Evolutionary conservation across 2,888 invertebrate species (phyloP).

Genomic region (Acronicta alni): DNA sequence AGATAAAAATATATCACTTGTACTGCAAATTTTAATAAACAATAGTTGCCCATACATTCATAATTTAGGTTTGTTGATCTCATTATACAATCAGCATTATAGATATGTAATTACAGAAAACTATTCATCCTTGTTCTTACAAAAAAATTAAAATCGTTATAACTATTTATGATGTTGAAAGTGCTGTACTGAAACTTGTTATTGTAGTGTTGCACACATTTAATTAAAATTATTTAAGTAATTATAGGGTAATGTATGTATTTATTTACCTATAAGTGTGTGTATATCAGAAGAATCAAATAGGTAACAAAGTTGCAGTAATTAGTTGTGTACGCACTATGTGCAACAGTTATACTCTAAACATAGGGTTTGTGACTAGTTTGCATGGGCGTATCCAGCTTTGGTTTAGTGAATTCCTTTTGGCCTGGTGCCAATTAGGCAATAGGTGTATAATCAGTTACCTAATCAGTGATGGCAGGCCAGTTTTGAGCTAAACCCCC

Average conservation of each 20-base stretch:
- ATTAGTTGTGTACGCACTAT: slow-evolving; percentile 30
- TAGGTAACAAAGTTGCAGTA: slow-evolving; percentile 10
- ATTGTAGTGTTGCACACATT: slow-evolving; percentile 17
- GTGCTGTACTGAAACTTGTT: slow-evolving; percentile 30
- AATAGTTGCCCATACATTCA: slow-evolving; percentile 12
- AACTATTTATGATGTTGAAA: slow-evolving; percentile 50
- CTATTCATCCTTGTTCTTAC: slow-evolving; percentile 7
- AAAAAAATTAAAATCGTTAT: slow-evolving; percentile 13
- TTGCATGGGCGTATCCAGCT: no score
- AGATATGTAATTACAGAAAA: slow-evolving; percentile 32
- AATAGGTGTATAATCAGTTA: no score
- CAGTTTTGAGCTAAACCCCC: no score
- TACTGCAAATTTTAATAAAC: background rate
- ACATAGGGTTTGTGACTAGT: background rate
- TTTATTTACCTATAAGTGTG: slow-evolving; percentile 16
- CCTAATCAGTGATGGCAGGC: no score
- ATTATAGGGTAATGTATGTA: slow-evolving; percentile 8
- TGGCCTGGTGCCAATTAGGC: no score
- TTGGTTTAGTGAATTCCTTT: no score
- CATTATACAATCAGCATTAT: slow-evolving; percentile 49
- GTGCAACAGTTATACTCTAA: slow-evolving; percentile 24
- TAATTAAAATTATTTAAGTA: background rate
- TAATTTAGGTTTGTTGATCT: slow-evolving; percentile 48
- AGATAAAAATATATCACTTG: background rate
- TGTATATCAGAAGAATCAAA: slow-evolving; percentile 30